Percentiles rank a stretch among this genome's conserved stretches.
These are phyloP conservation scores for Aproaerema taeniolella DNA, from an alignment of 2,888 invertebrate genomes.

Conservation along the genomic window DNA sequence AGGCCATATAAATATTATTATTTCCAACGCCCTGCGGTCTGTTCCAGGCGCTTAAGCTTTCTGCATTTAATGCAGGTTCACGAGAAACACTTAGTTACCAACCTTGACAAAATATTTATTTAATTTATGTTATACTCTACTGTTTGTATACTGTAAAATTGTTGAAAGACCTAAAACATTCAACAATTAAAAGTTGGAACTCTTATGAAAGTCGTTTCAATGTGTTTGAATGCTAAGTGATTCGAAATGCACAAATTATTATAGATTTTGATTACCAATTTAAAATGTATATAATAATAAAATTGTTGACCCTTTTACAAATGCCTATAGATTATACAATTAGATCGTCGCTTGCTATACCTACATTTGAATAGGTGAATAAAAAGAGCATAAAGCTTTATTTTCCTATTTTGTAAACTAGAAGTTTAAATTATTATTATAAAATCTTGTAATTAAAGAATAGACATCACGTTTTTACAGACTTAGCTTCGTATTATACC, in stretches of 20 bases:
- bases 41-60: too few species aligned
- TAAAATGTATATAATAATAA: slow-evolving; percentile 26
- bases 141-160: too few species aligned
- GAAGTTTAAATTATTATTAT: slow-evolving; percentile 12
- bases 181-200: slow-evolving; percentile 7
- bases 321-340: slow-evolving; percentile 31
- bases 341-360: slow-evolving; percentile 37
- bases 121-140: slow-evolving; percentile 5
- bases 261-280: slow-evolving; percentile 21
- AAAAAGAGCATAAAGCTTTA: slow-evolving; percentile 48
- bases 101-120: slow-evolving; percentile 3
- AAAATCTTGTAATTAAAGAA: slow-evolving; percentile 28
- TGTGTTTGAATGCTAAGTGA: too few species aligned
- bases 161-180: slow-evolving; percentile 5
- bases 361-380: slow-evolving; percentile 14
- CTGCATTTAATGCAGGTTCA: too few species aligned
- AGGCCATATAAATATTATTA: slow-evolving; percentile 17
- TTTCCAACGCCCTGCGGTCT: slow-evolving; percentile 3
- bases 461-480: slow-evolving; percentile 55
- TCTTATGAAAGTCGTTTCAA: slow-evolving; percentile 17
- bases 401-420: slow-evolving; percentile 44
- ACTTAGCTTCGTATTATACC: slow-evolving; percentile 59
- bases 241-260: slow-evolving; percentile 41
- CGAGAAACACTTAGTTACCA: slow-evolving; percentile 4
- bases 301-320: slow-evolving; percentile 25